A percentile compares a stretch with the other conserved stretches of the same genome.
Conservation (phyloP, 2,888 invertebrate species). For the Oasisia sp. region DNA sequence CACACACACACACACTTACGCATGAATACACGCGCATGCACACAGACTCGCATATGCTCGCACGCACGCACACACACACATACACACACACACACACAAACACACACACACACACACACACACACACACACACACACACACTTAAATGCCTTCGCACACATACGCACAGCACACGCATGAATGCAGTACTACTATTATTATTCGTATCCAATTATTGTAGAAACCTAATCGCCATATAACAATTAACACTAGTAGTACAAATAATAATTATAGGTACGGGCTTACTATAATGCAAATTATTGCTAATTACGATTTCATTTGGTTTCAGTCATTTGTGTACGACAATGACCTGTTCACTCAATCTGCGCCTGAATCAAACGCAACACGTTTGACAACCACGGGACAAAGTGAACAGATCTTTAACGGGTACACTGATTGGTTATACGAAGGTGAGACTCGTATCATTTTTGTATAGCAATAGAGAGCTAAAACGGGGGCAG, state of each 20-base stretch:
- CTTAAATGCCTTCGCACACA: no score
- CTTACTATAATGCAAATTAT: background rate
- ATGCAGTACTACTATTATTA: background rate
- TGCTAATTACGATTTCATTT: background rate
- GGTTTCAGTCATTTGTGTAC: constrained; percentile 2
- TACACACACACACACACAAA: background rate
- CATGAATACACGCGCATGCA: background rate
- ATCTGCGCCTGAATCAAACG: background rate
- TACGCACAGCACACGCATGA: background rate
- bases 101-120: no score
- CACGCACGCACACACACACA: no score
- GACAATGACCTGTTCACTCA: background rate
- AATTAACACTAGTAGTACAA: background rate
- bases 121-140: no score
- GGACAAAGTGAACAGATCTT: background rate
- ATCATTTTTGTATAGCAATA: background rate
- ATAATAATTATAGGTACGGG: background rate
- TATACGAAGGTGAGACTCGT: background rate
- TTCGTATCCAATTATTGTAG: background rate
- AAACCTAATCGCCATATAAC: background rate
- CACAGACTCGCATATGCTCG: background rate
- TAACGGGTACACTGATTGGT: background rate
- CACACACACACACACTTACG: no score
- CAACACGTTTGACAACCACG: background rate
- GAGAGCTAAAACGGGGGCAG: no score